Evolutionary conservation across 23 tunicate species (phyloP).

Genomic region (Trididemnum nubilum): DNA sequence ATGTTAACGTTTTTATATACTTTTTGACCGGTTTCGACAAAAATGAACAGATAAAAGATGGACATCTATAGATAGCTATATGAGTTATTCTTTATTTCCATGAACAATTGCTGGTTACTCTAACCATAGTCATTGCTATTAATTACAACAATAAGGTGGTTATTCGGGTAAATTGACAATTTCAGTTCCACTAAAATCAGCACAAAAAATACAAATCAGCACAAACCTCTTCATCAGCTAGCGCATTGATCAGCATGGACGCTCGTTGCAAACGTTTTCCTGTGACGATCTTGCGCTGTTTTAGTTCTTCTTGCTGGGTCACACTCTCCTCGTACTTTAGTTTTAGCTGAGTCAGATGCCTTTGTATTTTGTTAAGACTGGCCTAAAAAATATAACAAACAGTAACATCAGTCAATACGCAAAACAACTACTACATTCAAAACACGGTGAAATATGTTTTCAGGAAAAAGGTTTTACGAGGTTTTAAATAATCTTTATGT

Average conservation of each 20-base stretch:
- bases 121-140: no score
- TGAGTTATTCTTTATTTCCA: constrained; percentile 1
- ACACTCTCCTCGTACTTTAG: constrained; percentile 76
- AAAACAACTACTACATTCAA: background rate
- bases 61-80: no score
- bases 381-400: constrained; percentile 46
- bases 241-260: constrained; percentile 66
- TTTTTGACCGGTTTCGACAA: background rate
- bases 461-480: no score
- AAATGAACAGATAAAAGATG: no score
- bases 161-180: no score
- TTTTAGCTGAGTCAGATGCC: constrained; percentile 63
- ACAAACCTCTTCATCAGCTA: constrained; percentile 93
- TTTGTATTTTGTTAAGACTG: constrained; percentile 66
- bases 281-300: constrained; percentile 65
- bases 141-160: no score
- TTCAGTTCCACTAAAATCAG: no score
- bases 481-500: no score
- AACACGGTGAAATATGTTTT: background rate
- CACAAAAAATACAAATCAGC: no score
- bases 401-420: no score
- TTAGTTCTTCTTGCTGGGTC: constrained; percentile 61
- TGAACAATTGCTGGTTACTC: no score
- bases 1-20: background rate
- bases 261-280: constrained; percentile 77